Evolutionary conservation across 2,113 vertebrate species (phyloP).

Genomic region (Phasianus colchicus): DNA sequence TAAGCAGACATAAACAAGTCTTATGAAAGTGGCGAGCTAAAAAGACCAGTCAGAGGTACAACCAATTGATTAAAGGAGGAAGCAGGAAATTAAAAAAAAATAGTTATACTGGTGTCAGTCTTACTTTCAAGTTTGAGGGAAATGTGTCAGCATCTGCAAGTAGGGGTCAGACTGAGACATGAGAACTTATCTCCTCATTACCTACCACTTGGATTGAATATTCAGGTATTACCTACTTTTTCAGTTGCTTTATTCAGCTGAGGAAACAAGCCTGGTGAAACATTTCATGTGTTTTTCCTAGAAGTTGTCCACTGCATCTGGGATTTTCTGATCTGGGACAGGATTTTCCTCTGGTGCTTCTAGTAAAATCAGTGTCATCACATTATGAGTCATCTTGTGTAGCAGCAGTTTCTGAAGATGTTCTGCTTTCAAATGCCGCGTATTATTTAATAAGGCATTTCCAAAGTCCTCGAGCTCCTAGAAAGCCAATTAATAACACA

Average conservation of each 20-base stretch:
- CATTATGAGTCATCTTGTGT: constrained; percentile 46
- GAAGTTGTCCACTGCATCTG: constrained; percentile 19
- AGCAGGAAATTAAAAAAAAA: not conserved
- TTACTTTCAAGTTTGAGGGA: not conserved
- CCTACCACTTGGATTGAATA: not conserved
- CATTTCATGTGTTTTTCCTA: constrained; percentile 21
- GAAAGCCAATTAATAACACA: constrained; percentile 45
- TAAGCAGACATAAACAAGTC: not conserved
- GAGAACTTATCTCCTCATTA: not conserved
- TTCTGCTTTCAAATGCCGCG: constrained; percentile 27
- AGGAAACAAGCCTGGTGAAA: constrained; percentile 60
- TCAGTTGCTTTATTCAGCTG: constrained; percentile 60
- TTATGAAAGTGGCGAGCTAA: not conserved
- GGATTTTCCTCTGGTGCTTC: constrained; percentile 47
- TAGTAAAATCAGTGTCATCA: not conserved
- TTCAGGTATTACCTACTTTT: constrained; percentile 30
- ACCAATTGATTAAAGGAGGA: not conserved
- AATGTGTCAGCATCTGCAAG: not conserved
- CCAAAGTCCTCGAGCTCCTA: constrained; percentile 22
- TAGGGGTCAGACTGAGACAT: not conserved
- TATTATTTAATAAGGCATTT: constrained; percentile 35
- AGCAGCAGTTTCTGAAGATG: constrained; percentile 15
- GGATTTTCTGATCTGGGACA: constrained; percentile 50
- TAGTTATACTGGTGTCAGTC: not conserved
- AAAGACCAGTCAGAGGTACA: not conserved